A percentile compares a stretch with the other conserved stretches of the same genome.
Conservation (phyloP, 2,888 invertebrate species). For the Gari tellinella region DNA sequence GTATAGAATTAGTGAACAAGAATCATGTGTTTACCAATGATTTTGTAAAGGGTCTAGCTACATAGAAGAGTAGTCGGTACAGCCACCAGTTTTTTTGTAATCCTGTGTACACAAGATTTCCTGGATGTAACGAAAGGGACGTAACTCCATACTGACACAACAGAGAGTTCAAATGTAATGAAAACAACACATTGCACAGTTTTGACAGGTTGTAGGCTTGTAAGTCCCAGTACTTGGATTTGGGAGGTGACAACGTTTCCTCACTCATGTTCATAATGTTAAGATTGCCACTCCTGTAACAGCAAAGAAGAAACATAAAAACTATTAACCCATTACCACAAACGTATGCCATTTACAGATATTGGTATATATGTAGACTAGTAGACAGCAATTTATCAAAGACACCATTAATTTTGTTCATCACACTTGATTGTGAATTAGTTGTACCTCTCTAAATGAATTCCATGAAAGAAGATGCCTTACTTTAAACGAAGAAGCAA, state of each 20-base stretch:
- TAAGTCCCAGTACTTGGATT: slow-evolving; percentile 91
- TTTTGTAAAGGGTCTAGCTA: slow-evolving; percentile 97
- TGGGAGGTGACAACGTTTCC: slow-evolving; percentile 88
- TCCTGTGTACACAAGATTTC: slow-evolving; percentile 93
- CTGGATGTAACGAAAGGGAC: slow-evolving; percentile 81
- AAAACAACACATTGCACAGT: slow-evolving; percentile 93
- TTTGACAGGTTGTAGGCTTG: slow-evolving; percentile 95
- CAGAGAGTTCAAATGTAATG: slow-evolving; percentile 89
- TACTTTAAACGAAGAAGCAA: too few species aligned
- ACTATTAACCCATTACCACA: too few species aligned
- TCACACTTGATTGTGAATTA: too few species aligned
- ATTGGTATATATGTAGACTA: too few species aligned
- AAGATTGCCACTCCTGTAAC: slow-evolving; percentile 79
- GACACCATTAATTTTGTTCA: too few species aligned
- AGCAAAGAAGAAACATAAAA: slow-evolving; percentile 1
- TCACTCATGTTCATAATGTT: slow-evolving; percentile 81
- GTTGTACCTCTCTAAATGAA: too few species aligned
- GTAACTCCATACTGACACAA: slow-evolving; percentile 69
- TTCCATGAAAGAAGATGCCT: too few species aligned
- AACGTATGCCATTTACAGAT: too few species aligned
- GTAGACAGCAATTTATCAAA: too few species aligned
- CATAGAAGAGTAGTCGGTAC: slow-evolving; percentile 90
- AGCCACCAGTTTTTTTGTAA: slow-evolving; percentile 94
- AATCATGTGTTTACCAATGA: slow-evolving; percentile 89
- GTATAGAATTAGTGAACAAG: not conserved